These are phyloP conservation scores for Procambarus clarkii DNA, from an alignment of 1,140 invertebrate genomes.

Conservation along the genomic window DNA sequence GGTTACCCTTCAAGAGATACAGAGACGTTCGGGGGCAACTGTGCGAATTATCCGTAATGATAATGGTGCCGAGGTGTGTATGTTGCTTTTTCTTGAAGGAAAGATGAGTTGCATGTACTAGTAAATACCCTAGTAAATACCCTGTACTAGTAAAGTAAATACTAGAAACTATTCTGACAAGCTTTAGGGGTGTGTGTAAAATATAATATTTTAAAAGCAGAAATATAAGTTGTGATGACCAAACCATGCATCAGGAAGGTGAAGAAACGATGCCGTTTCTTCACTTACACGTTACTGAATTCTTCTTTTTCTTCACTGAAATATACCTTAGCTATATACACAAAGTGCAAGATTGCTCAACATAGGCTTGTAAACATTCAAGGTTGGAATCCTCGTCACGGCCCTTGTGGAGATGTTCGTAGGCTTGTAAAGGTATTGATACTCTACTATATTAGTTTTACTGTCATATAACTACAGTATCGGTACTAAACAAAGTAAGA, in stretches of 20 bases:
- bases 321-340: no score
- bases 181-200: not conserved
- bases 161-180: not conserved
- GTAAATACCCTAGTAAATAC: not conserved
- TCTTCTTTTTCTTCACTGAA: no score
- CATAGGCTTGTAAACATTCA: no score
- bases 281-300: not conserved
- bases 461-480: no score
- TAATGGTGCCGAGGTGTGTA: no score
- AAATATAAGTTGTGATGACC: not conserved
- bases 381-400: no score
- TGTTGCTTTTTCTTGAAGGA: no score
- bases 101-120: not conserved
- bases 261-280: not conserved
- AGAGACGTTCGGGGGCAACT: not conserved
- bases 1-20: not conserved
- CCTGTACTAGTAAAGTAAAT: not conserved
- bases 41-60: not conserved
- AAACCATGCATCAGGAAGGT: not conserved
- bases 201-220: not conserved
- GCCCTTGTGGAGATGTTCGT: no score
- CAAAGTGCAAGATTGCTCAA: no score
- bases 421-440: no score
- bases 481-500: no score
- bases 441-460: no score